These are phyloP conservation scores for Liasis olivaceus DNA, from an alignment of 2,797 vertebrate genomes.

Conservation along the genomic window DNA sequence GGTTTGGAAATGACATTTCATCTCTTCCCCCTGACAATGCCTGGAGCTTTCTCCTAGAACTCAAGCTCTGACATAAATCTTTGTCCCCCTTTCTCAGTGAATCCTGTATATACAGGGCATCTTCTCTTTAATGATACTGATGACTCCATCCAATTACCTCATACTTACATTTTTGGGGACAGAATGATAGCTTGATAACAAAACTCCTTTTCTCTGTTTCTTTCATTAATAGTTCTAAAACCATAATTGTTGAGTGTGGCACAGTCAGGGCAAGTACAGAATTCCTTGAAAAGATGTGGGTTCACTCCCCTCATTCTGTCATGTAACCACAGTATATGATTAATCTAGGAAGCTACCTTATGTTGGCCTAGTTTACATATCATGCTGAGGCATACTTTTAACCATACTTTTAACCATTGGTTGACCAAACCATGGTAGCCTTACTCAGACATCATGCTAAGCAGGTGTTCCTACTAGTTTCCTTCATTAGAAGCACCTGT, in stretches of 20 bases:
- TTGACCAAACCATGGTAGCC: too few relatives aligned
- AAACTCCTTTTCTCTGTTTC: neutral
- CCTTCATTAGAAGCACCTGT: too few relatives aligned
- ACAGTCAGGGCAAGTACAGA: rapidly evolving
- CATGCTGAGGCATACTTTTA: too few relatives aligned
- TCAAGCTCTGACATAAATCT: neutral
- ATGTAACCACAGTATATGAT: too few relatives aligned
- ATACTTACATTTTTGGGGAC: neutral
- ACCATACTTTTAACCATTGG: too few relatives aligned
- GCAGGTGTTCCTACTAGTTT: too few relatives aligned
- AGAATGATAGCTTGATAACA: neutral
- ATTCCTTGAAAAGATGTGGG: neutral
- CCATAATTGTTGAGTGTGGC: neutral
- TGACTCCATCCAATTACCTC: neutral
- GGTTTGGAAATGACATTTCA: constrained; percentile 27
- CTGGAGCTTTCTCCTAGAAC: neutral
- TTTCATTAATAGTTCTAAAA: rapidly evolving
- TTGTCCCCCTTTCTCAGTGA: neutral
- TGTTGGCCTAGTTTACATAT: too few relatives aligned
- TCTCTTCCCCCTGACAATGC: neutral
- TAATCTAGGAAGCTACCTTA: too few relatives aligned
- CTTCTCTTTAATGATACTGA: neutral
- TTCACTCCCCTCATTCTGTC: too few relatives aligned
- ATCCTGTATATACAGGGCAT: neutral
- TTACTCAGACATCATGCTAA: too few relatives aligned